phyloP scores from a whole-genome alignment of 2,888 invertebrate species.

The Lysandra coridon region DNA sequence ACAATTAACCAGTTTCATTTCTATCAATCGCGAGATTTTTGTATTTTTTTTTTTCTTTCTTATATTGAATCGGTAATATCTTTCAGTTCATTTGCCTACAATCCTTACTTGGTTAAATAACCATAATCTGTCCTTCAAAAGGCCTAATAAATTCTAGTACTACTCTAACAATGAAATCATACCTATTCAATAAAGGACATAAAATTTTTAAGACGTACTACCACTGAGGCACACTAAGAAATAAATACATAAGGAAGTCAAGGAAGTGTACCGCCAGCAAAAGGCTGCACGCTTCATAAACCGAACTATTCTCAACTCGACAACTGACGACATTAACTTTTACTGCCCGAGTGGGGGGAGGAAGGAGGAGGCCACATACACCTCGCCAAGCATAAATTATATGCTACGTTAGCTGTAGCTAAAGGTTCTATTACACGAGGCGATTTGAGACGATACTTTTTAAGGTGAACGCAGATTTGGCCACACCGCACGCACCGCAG shows the following conservation, averaged over 20 bases:
- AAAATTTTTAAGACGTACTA: not conserved
- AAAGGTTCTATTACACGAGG: not conserved
- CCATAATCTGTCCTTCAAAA: too few relatives aligned
- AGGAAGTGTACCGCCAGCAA: not conserved
- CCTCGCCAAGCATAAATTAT: constrained; percentile 7
- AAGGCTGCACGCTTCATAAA: constrained; percentile 15
- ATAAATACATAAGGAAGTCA: not conserved
- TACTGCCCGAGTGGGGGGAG: not conserved
- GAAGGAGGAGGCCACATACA: not conserved
- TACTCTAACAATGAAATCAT: too few relatives aligned
- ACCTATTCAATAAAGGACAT: not conserved
- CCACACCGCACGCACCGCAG: too few relatives aligned
- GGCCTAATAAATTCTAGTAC: too few relatives aligned
- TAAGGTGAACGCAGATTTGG: too few relatives aligned
- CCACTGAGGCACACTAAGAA: not conserved
- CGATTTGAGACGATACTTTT: not conserved
- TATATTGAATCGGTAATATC: too few relatives aligned
- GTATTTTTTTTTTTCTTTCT: too few relatives aligned
- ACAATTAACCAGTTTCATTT: too few relatives aligned
- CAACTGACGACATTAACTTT: constrained; percentile 25
- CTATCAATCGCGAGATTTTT: too few relatives aligned
- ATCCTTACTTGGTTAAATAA: too few relatives aligned
- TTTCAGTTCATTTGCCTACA: too few relatives aligned
- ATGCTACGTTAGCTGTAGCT: constrained; percentile 14
- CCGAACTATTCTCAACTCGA: constrained; percentile 5